phyloP scores from a whole-genome alignment of 2,797 vertebrate species.

The Hephaestus fuliginosus region DNA sequence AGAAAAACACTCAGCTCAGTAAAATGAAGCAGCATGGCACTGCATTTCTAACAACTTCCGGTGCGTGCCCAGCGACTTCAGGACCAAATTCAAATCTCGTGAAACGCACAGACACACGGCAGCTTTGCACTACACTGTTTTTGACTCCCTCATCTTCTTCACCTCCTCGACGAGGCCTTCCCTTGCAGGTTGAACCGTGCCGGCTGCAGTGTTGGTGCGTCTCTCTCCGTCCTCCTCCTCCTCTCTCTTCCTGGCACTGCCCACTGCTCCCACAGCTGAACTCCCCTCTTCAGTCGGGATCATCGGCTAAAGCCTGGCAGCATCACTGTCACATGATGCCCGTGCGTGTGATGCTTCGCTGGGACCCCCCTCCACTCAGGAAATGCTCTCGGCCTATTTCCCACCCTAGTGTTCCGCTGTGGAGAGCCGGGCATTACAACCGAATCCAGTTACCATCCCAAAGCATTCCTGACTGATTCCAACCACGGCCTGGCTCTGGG shows the following conservation, averaged over 20 bases:
- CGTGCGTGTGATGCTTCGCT: slow-evolving; percentile 85
- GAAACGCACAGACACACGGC: background rate
- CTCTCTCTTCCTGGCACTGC: slow-evolving; percentile 58
- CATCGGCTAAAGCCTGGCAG: slow-evolving; percentile 77
- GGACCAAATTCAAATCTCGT: background rate
- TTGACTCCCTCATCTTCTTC: background rate
- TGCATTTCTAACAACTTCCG: background rate
- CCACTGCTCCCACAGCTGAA: slow-evolving; percentile 49
- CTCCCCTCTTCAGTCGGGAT: slow-evolving; percentile 69
- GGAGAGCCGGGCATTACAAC: slow-evolving; percentile 81
- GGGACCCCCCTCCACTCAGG: slow-evolving; percentile 86
- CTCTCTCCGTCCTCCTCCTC: slow-evolving; percentile 26
- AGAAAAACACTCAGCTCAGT: background rate
- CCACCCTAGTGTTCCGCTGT: slow-evolving; percentile 84
- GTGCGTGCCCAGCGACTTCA: background rate
- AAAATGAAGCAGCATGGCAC: background rate
- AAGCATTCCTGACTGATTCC: slow-evolving; percentile 85
- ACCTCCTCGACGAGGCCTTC: background rate
- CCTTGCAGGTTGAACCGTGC: background rate
- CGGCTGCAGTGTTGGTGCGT: slow-evolving; percentile 12
- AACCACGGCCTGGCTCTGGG: slow-evolving; percentile 76
- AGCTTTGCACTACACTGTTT: background rate
- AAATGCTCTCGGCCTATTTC: slow-evolving; percentile 86
- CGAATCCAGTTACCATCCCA: slow-evolving; percentile 82
- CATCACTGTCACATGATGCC: slow-evolving; percentile 82